Percentiles rank a stretch among this genome's conserved stretches.
Evolutionary conservation across 2,888 invertebrate species (phyloP).

Genomic region (Caenorhabditis sp.): DNA sequence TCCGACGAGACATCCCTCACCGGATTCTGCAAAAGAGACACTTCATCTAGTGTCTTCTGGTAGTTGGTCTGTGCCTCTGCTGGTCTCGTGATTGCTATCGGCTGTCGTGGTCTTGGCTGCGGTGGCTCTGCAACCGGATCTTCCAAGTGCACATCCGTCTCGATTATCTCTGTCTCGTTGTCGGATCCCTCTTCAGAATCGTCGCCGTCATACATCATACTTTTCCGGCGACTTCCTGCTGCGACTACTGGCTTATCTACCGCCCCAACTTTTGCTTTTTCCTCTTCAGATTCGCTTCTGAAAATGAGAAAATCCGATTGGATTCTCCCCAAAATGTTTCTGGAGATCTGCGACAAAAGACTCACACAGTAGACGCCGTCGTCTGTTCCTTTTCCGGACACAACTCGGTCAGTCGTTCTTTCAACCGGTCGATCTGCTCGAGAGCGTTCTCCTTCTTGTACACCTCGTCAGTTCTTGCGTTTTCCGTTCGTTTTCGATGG

Average conservation of each 20-base stretch:
- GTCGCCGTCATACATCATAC: constrained; percentile 50
- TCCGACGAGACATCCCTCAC: constrained; percentile 11
- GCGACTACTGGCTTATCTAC: too few relatives aligned
- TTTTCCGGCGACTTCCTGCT: constrained; percentile 8
- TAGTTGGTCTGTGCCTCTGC: neutral
- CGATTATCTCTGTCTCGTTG: constrained; percentile 43
- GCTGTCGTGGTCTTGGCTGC: constrained; percentile 32
- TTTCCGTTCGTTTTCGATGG: constrained; percentile 57
- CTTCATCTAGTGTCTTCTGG: constrained; percentile 9
- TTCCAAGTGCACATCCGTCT: constrained; percentile 41
- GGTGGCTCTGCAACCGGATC: constrained; percentile 18
- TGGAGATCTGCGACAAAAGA: too few relatives aligned
- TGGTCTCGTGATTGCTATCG: constrained; percentile 32
- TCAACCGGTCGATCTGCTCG: constrained; percentile 53
- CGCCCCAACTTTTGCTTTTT: constrained; percentile 30
- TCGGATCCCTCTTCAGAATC: constrained; percentile 37
- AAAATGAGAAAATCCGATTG: constrained; percentile 13
- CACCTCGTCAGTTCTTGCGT: constrained; percentile 39
- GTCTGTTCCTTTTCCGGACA: constrained; percentile 39
- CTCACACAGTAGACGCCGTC: constrained; percentile 20
- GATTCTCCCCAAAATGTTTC: too few relatives aligned
- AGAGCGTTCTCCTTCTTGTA: constrained; percentile 46
- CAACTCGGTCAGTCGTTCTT: constrained; percentile 27
- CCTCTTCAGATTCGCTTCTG: constrained; percentile 33
- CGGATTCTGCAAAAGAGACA: constrained; percentile 24